Evolutionary conservation across 1,140 invertebrate genomes (phyloP).

Genomic region (Drusus annulatus): DNA sequence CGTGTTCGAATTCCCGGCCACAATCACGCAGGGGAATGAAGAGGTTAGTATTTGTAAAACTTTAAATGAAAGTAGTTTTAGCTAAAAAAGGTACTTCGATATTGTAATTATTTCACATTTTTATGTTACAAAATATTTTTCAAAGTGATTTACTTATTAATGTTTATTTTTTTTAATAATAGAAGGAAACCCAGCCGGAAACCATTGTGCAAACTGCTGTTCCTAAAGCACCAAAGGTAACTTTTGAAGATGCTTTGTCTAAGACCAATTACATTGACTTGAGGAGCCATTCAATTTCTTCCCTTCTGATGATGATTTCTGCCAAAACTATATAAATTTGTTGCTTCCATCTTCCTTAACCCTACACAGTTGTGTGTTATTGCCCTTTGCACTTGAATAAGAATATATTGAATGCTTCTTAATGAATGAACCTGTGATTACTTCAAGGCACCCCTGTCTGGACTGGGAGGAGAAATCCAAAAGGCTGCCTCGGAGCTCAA

Average conservation of each 20-base stretch:
- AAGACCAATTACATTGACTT: too few species aligned
- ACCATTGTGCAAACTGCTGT: slow-evolving; percentile 63
- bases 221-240: slow-evolving; percentile 22
- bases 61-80: background rate
- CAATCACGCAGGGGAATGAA: slow-evolving; percentile 41
- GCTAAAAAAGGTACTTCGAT: too few species aligned
- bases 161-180: slow-evolving; percentile 4
- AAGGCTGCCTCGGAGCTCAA: slow-evolving; percentile 82
- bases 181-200: slow-evolving; percentile 42
- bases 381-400: too few species aligned
- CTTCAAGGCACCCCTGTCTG: slow-evolving; percentile 35
- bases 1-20: slow-evolving; percentile 88
- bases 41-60: slow-evolving; percentile 1
- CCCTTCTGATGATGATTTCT: too few species aligned
- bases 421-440: slow-evolving; percentile 42
- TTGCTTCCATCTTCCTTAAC: too few species aligned
- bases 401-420: too few species aligned
- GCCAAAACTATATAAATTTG: too few species aligned
- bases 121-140: too few species aligned
- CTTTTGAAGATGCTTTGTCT: too few species aligned
- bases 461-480: slow-evolving; percentile 73
- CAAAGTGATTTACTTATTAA: background rate
- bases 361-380: too few species aligned
- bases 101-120: too few species aligned
- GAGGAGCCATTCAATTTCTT: too few species aligned